Conservation (phyloP, 2,797 vertebrate genomes). For the Orientallactaga sibirica region DNA sequence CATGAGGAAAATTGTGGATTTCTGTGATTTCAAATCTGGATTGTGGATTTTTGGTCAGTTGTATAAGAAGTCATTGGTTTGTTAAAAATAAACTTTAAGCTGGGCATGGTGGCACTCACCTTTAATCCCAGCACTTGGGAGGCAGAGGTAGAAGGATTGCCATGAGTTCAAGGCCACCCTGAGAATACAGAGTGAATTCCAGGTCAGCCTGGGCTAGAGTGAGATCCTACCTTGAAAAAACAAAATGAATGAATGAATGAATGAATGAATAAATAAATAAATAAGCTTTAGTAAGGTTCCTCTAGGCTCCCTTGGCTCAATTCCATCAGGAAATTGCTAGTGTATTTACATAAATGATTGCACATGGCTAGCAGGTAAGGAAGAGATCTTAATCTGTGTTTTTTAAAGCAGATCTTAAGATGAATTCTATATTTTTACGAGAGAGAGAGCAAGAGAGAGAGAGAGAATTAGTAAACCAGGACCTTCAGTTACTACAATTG, state of each 20-base stretch:
- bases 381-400: neutral
- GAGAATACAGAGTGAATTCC: too few species aligned
- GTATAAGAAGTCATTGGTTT: constrained; percentile 22
- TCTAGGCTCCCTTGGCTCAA: neutral
- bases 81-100: constrained; percentile 2
- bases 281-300: neutral
- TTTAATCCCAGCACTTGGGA: too few species aligned
- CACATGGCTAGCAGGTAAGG: constrained; percentile 4
- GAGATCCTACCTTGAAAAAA: too few species aligned
- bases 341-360: constrained; percentile 48
- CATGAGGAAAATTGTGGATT: neutral
- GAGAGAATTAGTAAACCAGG: too few species aligned
- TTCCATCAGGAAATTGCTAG: constrained; percentile 30
- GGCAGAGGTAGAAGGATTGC: too few species aligned
- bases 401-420: constrained; percentile 30
- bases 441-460: too few species aligned
- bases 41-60: neutral
- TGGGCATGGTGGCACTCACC: too few species aligned
- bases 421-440: neutral
- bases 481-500: too few species aligned
- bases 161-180: too few species aligned
- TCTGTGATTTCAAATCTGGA: neutral
- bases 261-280: too few species aligned
- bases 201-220: too few species aligned
- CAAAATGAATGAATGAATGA: too few species aligned